phyloP scores from a whole-genome alignment of 2,888 invertebrate species.

The Lottia gigantea region DNA sequence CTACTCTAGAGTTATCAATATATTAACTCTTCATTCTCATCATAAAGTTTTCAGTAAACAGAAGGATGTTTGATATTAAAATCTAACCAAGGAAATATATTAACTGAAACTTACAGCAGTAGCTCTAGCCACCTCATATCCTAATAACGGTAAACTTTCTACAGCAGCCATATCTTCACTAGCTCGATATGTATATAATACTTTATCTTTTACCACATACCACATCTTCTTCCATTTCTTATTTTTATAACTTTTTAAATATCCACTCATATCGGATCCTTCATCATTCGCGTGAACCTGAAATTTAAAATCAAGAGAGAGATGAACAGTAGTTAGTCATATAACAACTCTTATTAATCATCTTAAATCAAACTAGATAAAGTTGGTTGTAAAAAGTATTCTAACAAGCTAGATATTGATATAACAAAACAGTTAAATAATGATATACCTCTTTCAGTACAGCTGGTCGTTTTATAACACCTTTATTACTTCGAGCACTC shows the following conservation, averaged over 20 bases:
- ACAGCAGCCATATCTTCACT: conserved; percentile 73
- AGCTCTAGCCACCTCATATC: conserved; percentile 68
- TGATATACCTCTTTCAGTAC: conserved; percentile 60
- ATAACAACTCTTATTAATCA: too few species aligned
- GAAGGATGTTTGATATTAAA: not conserved
- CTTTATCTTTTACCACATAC: conserved; percentile 73
- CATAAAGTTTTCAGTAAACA: too few species aligned
- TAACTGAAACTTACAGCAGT: conserved; percentile 48
- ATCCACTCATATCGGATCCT: conserved; percentile 72
- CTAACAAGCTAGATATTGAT: not conserved
- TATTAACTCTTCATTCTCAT: too few species aligned
- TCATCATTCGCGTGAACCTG: conserved; percentile 72
- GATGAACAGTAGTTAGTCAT: too few species aligned
- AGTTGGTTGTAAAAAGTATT: not conserved
- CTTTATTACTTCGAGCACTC: conserved; percentile 42
- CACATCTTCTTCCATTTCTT: conserved; percentile 72
- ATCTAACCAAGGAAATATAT: not conserved
- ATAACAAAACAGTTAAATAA: not conserved
- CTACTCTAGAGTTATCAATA: too few species aligned
- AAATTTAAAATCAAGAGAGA: conserved; percentile 9
- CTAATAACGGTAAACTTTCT: conserved; percentile 71
- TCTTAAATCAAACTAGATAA: too few species aligned
- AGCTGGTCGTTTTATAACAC: conserved; percentile 45
- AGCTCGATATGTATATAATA: conserved; percentile 69
- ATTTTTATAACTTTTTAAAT: conserved; percentile 67